Percentiles rank a stretch among this genome's conserved stretches.
Conservation (phyloP, 2,888 invertebrate genomes). For the Petrolisthes cinctipes region DNA sequence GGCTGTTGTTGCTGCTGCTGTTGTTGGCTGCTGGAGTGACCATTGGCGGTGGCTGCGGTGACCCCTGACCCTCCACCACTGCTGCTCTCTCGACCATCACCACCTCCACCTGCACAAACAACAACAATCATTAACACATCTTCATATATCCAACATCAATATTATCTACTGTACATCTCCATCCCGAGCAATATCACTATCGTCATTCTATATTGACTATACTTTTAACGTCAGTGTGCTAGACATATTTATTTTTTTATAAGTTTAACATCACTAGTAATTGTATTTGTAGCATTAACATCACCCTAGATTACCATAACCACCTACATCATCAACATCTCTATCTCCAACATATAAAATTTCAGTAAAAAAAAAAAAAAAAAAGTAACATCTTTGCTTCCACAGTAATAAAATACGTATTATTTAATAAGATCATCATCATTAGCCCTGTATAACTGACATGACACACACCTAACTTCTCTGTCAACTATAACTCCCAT, state of each 20-base stretch:
- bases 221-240: not conserved
- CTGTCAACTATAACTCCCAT: not conserved
- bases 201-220: not conserved
- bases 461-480: not conserved
- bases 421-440: too few relatives aligned
- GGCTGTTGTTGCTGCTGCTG: conserved; percentile 44
- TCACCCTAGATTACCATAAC: too few relatives aligned
- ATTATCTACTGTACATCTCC: not conserved
- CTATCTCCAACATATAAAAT: too few relatives aligned
- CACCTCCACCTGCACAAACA: conserved; percentile 50
- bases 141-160: not conserved
- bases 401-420: too few relatives aligned
- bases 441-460: too few relatives aligned
- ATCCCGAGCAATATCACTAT: not conserved
- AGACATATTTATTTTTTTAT: not conserved
- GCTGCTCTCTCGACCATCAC: conserved; percentile 59
- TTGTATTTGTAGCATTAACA: too few relatives aligned
- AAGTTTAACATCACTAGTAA: not conserved
- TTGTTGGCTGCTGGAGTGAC: conserved; percentile 37
- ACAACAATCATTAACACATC: not conserved
- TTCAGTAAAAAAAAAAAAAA: too few relatives aligned
- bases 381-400: too few relatives aligned
- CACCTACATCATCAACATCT: too few relatives aligned
- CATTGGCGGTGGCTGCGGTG: conserved; percentile 48
- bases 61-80: conserved; percentile 55